These are phyloP conservation scores for Eciton burchellii DNA, from an alignment of 1,140 invertebrate species.

Conservation along the genomic window DNA sequence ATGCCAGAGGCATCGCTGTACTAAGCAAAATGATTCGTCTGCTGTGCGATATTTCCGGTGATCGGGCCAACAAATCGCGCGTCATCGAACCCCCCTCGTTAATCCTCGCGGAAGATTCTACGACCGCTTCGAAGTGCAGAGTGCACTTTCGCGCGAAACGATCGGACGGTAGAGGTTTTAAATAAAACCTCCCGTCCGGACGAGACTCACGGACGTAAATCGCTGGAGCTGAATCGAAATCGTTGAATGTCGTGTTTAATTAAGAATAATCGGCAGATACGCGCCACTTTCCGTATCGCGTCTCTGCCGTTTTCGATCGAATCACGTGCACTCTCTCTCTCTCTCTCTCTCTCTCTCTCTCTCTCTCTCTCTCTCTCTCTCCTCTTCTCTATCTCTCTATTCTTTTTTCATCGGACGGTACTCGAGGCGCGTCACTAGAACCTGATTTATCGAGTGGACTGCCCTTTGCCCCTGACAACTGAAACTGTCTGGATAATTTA, in stretches of 20 bases:
- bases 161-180: conserved; percentile 19
- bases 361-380: no score
- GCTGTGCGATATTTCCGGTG: conserved; percentile 39
- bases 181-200: conserved; percentile 58
- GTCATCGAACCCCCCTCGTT: conserved; percentile 32
- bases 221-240: conserved; percentile 66
- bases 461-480: conserved; percentile 70
- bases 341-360: no score
- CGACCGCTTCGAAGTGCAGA: conserved; percentile 24
- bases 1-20: neutral
- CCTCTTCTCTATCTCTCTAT: conserved; percentile 4
- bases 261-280: conserved; percentile 70
- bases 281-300: conserved; percentile 59
- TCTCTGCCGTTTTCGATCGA: conserved; percentile 31
- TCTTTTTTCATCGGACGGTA: conserved; percentile 56
- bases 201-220: conserved; percentile 55
- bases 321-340: no score
- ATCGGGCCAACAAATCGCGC: conserved; percentile 28
- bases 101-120: conserved; percentile 45
- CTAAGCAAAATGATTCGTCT: conserved; percentile 53
- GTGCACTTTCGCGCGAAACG: conserved; percentile 19
- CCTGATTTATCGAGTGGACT: conserved; percentile 68
- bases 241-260: conserved; percentile 64
- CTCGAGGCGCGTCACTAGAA: conserved; percentile 58
- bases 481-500: conserved; percentile 70